Percentiles rank a stretch among this genome's conserved stretches.
Evolutionary conservation across 2,797 vertebrate species (phyloP).

Genomic region (Pseudocheirus occidentalis): DNA sequence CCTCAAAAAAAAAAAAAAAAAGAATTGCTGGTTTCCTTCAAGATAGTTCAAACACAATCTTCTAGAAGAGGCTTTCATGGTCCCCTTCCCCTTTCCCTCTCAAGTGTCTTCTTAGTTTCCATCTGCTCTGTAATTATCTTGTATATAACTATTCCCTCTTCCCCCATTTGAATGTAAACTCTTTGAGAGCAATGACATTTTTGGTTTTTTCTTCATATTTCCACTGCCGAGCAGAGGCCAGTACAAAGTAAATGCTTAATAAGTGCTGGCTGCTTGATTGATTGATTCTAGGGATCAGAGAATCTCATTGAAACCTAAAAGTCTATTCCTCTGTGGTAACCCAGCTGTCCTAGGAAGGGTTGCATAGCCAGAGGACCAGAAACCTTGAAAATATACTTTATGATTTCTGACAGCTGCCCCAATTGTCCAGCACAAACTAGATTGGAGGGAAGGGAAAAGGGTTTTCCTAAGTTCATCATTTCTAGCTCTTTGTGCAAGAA

Average conservation of each 20-base stretch:
- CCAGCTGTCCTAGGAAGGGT: neutral
- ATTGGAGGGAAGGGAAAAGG: neutral
- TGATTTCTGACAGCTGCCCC: neutral
- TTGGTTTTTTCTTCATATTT: neutral
- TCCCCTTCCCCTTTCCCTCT: neutral
- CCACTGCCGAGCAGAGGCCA: neutral
- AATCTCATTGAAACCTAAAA: neutral
- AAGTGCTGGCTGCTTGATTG: neutral
- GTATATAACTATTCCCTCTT: neutral
- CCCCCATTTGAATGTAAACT: neutral
- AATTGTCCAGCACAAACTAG: neutral
- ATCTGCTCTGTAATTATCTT: neutral
- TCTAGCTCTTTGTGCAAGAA: slow-evolving; percentile 51
- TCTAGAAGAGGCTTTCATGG: neutral
- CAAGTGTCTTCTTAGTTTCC: neutral
- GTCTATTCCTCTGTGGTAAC: neutral
- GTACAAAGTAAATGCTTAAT: neutral
- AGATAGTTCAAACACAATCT: neutral
- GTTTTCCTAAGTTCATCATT: slow-evolving; percentile 30
- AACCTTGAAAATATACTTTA: neutral
- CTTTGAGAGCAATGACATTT: neutral
- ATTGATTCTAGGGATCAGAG: neutral
- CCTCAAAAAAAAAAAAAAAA: too few species aligned
- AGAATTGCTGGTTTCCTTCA: neutral
- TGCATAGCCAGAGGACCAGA: neutral